Base-by-base conservation (phyloP, 2,113 vertebrate species). In the Raja brachyura region DNA sequence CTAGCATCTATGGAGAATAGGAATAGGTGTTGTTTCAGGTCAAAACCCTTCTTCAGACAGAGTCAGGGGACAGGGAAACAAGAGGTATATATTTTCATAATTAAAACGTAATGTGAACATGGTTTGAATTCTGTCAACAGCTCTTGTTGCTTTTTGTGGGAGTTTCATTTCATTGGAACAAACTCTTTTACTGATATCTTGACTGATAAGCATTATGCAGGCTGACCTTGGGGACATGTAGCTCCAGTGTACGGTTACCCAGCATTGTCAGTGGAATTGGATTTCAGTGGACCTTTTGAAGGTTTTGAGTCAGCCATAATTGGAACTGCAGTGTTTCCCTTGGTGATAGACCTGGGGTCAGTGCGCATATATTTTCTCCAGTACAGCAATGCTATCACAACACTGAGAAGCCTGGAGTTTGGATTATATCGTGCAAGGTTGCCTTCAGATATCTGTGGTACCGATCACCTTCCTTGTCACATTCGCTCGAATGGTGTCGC, bases 361-460 rank as follows among this genome's bases (percentile, higher is more conserved):
- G 63, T 90, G 31, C 31, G 61, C 31, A 70, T 90, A 9, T 90
- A 70, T 90, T 90, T 90, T 9, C 63, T 70, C n/a, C 66, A 90
- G 61, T 90, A 70, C 66, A 39, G 33, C 33, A 28, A 68, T 90
- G 88, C 63, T 90, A 68, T 90, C 88, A 90, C 63, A 63, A 90
- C 25, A 90, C 88, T 70, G 88, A 90, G 63, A 39, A 90, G 66
- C 63, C 66, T 90, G 88, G 63, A 70, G 88, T 90, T 90, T 90
- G 88, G 88, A 90, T 90, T 90, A 90, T 31, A 90, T 63, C 31
- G 68, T 90, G 31, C 86, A 90, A 90, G 63, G 63, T 90, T 90
- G 66, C 63, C 86, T 70, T 90, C 88, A 90, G 56, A 73, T 90
- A 68, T 31, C 88, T 90, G 31, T 90, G 63, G n/a, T 13, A 18